Evolutionary conservation across 2,888 invertebrate genomes (phyloP).

Genomic region (Caenorhabditis sp.): DNA sequence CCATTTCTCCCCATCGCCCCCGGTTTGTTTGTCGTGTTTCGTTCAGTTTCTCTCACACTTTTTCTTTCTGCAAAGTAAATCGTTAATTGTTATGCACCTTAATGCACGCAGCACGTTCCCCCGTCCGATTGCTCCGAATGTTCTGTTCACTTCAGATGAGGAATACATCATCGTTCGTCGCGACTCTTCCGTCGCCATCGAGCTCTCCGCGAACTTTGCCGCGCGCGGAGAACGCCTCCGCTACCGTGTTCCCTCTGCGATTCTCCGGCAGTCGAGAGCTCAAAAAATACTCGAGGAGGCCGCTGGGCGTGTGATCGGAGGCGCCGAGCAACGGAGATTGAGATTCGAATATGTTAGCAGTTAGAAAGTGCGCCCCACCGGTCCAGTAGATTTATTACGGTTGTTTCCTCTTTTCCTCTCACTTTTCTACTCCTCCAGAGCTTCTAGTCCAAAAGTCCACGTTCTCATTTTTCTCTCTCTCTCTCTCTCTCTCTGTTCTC

Average conservation of each 20-base stretch:
- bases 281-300: constrained; percentile 24
- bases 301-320: constrained; percentile 14
- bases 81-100: too few species aligned
- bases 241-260: constrained; percentile 22
- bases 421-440: too few species aligned
- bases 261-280: constrained; percentile 7
- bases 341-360: neutral
- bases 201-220: constrained; percentile 32
- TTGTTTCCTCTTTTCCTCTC: too few species aligned
- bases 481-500: too few species aligned
- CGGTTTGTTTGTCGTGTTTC: constrained; percentile 10
- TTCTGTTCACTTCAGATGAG: constrained; percentile 35
- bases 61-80: neutral
- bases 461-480: too few species aligned
- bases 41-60: neutral
- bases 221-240: constrained; percentile 45
- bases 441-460: too few species aligned
- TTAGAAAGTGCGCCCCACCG: too few species aligned
- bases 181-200: constrained; percentile 52
- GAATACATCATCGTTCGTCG: constrained; percentile 56
- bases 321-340: too few species aligned
- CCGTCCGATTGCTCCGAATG: neutral
- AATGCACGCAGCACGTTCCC: too few species aligned
- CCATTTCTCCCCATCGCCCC: neutral
- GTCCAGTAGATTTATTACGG: too few species aligned